These are phyloP conservation scores for Ranitomeya imitator DNA, from an alignment of 2,113 vertebrate species.

Conservation along the genomic window DNA sequence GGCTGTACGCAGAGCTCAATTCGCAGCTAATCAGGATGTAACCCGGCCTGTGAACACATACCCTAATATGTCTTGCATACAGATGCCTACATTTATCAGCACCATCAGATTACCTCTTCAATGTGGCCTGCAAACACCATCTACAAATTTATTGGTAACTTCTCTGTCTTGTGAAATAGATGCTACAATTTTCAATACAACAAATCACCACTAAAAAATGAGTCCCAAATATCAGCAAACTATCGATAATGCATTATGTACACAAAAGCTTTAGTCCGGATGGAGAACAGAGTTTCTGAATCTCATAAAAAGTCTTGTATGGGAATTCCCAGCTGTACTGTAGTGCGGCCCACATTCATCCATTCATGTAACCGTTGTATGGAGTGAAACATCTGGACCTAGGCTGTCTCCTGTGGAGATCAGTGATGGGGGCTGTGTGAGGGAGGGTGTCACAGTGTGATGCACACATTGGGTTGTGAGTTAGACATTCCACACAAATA, in stretches of 20 bases:
- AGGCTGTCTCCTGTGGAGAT: neutral
- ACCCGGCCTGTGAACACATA: no score
- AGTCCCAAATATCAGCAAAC: no score
- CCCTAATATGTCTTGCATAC: neutral
- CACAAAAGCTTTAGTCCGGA: neutral
- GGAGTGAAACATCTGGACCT: neutral
- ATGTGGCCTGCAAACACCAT: no score
- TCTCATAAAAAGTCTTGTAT: neutral
- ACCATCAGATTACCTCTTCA: no score
- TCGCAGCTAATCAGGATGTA: no score
- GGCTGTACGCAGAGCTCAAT: no score
- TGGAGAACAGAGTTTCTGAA: neutral
- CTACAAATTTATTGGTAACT: no score
- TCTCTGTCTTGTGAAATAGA: no score
- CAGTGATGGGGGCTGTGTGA: neutral
- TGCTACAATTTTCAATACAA: no score
- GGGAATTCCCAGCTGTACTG: neutral
- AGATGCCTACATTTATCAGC: neutral
- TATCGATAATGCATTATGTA: neutral
- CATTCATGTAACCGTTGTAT: neutral
- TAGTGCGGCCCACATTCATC: neutral
- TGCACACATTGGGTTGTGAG: slow-evolving; percentile 25
- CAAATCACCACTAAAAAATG: no score
- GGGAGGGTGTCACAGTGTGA: slow-evolving; percentile 28
- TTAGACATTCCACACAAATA: slow-evolving; percentile 37